Evolutionary conservation across 23 tunicate genomes (phyloP).

Genomic region (Phallusia fumigata): DNA sequence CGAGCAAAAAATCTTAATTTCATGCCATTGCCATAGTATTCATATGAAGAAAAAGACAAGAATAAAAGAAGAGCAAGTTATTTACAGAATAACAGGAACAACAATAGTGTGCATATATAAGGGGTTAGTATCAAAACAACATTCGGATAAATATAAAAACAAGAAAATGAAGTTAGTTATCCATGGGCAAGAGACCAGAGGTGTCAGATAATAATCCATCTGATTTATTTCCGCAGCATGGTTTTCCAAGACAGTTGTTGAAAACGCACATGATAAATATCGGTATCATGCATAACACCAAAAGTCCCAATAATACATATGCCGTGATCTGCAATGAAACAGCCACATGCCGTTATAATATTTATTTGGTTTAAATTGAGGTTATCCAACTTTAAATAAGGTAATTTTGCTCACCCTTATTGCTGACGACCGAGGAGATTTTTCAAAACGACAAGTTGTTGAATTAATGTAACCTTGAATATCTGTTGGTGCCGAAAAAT

Average conservation of each 20-base stretch:
- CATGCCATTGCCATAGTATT: not conserved
- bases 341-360: not conserved
- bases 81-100: not conserved
- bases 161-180: not conserved
- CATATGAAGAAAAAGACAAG: not conserved
- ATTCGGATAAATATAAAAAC: not conserved
- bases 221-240: not conserved
- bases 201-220: not conserved
- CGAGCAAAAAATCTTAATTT: not conserved
- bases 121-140: not conserved
- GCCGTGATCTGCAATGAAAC: constrained; percentile 7
- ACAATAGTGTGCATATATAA: not conserved
- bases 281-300: constrained; percentile 30
- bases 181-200: not conserved
- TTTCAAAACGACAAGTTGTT: not conserved
- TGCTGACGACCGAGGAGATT: not conserved
- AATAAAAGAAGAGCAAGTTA: not conserved
- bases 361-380: too few species aligned
- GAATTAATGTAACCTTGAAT: not conserved
- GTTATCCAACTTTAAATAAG: too few species aligned
- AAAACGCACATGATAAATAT: constrained; percentile 15
- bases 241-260: not conserved
- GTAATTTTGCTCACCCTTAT: not conserved
- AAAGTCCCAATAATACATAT: constrained; percentile 38
- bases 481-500: not conserved